phyloP scores from a whole-genome alignment of 2,113 vertebrate species.

The Nyctibius bracteatus region DNA sequence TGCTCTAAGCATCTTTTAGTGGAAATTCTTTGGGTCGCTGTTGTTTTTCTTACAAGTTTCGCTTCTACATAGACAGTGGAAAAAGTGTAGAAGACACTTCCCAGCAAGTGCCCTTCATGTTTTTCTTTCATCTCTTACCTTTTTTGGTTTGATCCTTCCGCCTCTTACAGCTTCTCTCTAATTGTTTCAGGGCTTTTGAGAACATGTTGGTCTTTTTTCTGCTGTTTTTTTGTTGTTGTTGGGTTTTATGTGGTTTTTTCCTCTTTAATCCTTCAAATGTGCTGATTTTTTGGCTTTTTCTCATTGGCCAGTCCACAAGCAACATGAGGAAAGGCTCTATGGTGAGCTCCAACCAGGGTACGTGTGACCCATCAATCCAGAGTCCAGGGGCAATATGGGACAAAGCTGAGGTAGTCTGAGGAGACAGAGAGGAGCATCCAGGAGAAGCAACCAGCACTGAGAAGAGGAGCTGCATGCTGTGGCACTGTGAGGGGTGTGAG shows the following conservation, averaged over 20 bases:
- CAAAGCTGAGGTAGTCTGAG: not conserved
- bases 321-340: not conserved
- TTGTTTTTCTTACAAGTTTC: slow-evolving; percentile 71
- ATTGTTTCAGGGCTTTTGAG: slow-evolving; percentile 34
- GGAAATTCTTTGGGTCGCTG: slow-evolving; percentile 62
- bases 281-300: not conserved
- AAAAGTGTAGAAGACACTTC: slow-evolving; percentile 76
- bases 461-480: not conserved
- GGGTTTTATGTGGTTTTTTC: not conserved
- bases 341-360: not conserved
- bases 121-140: slow-evolving; percentile 66
- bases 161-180: not conserved
- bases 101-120: slow-evolving; percentile 69
- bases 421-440: not conserved
- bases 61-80: slow-evolving; percentile 68
- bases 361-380: not conserved
- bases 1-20: slow-evolving; percentile 59
- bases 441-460: not conserved
- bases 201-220: not conserved
- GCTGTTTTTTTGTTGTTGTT: not conserved
- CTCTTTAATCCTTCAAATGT: not conserved
- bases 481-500: not conserved
- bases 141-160: slow-evolving; percentile 63
- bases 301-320: not conserved
- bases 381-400: not conserved